Evolutionary conservation across 2,888 invertebrate genomes (phyloP), one percentile per base, ranked within the genome.

Genomic region (Digitonthophagus gazella): DNA sequence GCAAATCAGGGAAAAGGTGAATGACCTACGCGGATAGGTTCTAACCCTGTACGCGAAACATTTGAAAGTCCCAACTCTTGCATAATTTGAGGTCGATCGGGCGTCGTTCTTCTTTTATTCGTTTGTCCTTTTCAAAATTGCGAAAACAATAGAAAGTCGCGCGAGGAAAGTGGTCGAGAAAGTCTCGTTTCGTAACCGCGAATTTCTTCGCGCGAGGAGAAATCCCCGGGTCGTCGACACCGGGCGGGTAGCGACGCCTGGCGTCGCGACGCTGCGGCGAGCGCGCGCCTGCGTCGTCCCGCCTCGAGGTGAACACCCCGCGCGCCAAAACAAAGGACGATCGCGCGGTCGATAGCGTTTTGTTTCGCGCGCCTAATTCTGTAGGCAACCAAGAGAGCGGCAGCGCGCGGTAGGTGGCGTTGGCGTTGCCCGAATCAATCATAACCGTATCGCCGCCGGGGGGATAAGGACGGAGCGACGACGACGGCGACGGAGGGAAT

Each of bases 21-120:
- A 79, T 75, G 82, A 82, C 81, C 82, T 75, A 18, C 28, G 3
- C n/a, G n/a, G n/a, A n/a, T n/a, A n/a, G n/a, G 78, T 71, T 74
- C 74, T 74, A 74, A 74, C 76, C 76, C 76, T 73, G 72, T 71
- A 22, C 58, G 65, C 67, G 28, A 74, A 73, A 75, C 75, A 78
- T 79, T 80, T 76, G 80, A 80, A 80, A 79, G 79, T 73, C 71
- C 71, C 74, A 74, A 71, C 74, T 75, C 76, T 81, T 80, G 79
- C 80, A 78, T 80, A 80, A 81, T 77, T 72, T 81, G 80, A 81
- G 81, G 80, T 79, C 80, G 77, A 75, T 81, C 77, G 78, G 3
- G 4, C 22, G 22, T 16, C 58, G 16, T 19, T 6, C 18, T n/a
- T 19, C 16, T 61, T 61, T 61, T 61, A 61, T 20, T 61, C 28